phyloP scores from a whole-genome alignment of 92 coral and sea anemone genomes.

The Micromussa lordhowensis region DNA sequence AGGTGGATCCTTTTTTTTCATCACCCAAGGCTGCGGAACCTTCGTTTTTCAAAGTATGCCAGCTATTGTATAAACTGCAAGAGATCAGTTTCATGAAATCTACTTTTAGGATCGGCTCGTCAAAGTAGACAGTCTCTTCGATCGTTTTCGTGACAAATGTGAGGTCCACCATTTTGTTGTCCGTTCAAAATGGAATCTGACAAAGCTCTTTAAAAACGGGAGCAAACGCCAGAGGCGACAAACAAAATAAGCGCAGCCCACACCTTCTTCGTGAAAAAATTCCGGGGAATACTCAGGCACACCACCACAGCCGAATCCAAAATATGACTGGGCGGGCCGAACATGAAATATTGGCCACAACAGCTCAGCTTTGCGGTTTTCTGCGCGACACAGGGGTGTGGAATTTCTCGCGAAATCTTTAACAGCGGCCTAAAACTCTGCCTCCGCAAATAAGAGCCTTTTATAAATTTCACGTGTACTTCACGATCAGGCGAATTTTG shows the following conservation, averaged over 20 bases:
- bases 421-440: background rate
- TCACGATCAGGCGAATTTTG: conserved; percentile 43
- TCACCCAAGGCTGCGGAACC: no score
- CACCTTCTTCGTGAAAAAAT: conserved; percentile 20
- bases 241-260: no score
- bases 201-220: background rate
- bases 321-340: conserved; percentile 50
- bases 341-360: conserved; percentile 63
- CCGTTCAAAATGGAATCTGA: background rate
- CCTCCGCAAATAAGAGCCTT: conserved; percentile 11
- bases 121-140: no score
- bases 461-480: conserved; percentile 51
- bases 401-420: conserved; percentile 21
- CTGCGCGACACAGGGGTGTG: conserved; percentile 58
- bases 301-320: conserved; percentile 13
- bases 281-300: conserved; percentile 28
- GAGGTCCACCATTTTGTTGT: no score
- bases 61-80: no score
- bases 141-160: no score
- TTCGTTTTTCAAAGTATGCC: no score
- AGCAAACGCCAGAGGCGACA: background rate
- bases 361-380: conserved; percentile 58
- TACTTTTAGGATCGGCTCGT: no score
- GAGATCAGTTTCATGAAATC: no score
- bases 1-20: no score